These are phyloP conservation scores for Anguilla megastoma DNA, from an alignment of 2,797 vertebrate species.

Conservation along the genomic window DNA sequence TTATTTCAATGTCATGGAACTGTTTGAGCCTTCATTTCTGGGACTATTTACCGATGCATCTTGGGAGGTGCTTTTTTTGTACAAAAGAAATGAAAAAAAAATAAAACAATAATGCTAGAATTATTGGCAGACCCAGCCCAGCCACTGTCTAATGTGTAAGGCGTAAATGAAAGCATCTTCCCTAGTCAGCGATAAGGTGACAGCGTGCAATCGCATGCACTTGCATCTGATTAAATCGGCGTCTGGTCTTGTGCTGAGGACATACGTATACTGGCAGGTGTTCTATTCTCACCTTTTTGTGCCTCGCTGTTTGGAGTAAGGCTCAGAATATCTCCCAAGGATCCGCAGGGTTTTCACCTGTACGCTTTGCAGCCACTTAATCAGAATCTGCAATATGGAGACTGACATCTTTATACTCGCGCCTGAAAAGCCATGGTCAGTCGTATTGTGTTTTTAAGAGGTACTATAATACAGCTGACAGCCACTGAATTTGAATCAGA, in stretches of 20 bases:
- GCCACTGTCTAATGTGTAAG: not conserved
- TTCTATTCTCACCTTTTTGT: not conserved
- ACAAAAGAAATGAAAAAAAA: not conserved
- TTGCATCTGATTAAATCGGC: not conserved
- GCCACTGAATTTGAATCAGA: not conserved
- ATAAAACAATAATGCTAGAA: not conserved
- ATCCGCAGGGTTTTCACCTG: not conserved
- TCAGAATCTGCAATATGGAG: not conserved
- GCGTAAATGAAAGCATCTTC: not conserved
- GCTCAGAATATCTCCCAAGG: not conserved
- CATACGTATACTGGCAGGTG: not conserved
- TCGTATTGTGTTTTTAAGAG: constrained; percentile 6
- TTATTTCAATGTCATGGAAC: constrained; percentile 46
- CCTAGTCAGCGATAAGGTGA: not conserved
- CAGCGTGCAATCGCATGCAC: not conserved
- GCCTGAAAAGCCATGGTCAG: not conserved
- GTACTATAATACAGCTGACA: not conserved
- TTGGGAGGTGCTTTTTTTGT: not conserved
- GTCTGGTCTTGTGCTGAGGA: not conserved
- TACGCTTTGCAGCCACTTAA: not conserved
- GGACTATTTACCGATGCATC: not conserved
- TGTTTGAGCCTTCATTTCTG: constrained; percentile 29
- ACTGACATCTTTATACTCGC: not conserved
- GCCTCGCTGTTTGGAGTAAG: not conserved
- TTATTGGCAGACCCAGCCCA: not conserved